These are phyloP conservation scores for Ophion ventricosus DNA, from an alignment of 2,888 invertebrate genomes.

Conservation along the genomic window DNA sequence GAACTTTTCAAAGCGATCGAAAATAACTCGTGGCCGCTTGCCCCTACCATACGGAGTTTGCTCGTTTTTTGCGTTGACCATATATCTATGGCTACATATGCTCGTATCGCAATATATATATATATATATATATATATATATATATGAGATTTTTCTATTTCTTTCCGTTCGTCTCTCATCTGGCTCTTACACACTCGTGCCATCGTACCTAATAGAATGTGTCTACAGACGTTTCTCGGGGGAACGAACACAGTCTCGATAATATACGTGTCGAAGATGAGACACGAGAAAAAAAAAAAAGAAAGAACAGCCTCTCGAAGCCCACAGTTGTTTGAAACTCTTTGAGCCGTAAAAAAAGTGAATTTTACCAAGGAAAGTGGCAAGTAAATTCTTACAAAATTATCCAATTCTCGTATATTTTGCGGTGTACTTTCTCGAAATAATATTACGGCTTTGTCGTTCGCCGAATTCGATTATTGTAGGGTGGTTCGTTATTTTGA, in stretches of 20 bases:
- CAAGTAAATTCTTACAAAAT: neutral
- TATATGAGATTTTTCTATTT: conserved; percentile 39
- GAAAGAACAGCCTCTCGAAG: neutral
- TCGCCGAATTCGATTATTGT: neutral
- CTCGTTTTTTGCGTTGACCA: conserved; percentile 14
- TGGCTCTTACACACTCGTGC: conserved; percentile 28
- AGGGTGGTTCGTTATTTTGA: too few relatives aligned
- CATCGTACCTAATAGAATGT: neutral
- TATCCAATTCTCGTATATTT: neutral
- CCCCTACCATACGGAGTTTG: conserved; percentile 21
- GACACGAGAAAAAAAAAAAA: neutral
- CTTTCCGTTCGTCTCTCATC: conserved; percentile 24
- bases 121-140: neutral
- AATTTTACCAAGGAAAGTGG: neutral
- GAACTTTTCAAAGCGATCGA: conserved; percentile 62
- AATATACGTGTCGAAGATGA: neutral
- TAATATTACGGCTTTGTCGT: neutral
- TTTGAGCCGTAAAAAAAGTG: neutral
- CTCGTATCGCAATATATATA: neutral
- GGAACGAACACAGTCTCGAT: neutral
- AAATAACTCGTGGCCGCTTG: conserved; percentile 51
- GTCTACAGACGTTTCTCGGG: neutral
- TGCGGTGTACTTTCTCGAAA: too few relatives aligned
- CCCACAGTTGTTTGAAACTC: conserved; percentile 13
- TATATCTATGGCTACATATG: neutral